Base-by-base conservation (phyloP, 2,797 vertebrate species). In the Hemitrygon akajei region DNA sequence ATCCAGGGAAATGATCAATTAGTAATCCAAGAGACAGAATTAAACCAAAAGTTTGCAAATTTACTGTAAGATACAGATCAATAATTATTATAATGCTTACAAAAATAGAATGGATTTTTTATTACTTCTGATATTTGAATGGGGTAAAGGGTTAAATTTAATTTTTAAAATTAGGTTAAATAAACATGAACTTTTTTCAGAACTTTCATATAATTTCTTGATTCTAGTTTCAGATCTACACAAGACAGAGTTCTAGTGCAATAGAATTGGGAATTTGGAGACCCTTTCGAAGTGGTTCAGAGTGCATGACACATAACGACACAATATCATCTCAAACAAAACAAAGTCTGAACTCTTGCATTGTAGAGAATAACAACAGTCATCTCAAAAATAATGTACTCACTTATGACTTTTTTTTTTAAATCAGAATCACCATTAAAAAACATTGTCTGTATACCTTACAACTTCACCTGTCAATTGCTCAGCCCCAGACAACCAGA, bases 51-150 rank as follows among this genome's bases (percentile, higher is more conserved):
- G 98, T 99, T 99, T 99, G 98, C 98, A 98, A 98, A 98, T 98
- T 99, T 98, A 98, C 98, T 99, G 98, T 99, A 98, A 99, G 97
- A 98, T 99, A 98, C 99, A 99, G 98, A 99, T 99, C 97, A 97
- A 98, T 98, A 98, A 99, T 98, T 98, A 99, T 98, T 98, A 98
- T 98, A 99, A 97, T 97, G 95, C 97, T 99, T 98, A 97, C 98
- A 96, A 97, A 97, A 97, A 97, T 97, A 96, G 95, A 0, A 37
- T 47, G 1, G 60, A 16, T 27, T 37, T 93, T 63, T 80, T 71
- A 22, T 25, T 79, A 40, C 7, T 18, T 11, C 30, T 76, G 9
- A 76, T 30, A 27, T 91, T 89, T 66, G 63, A 14, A 1, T 91
- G 69, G 66, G 34, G 11, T 91, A 40, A 71, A 47, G 34, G 25